Evolutionary conservation across 2,797 vertebrate genomes (phyloP), one percentile per base, ranked within the genome.

Genomic region (Distichodus sexfasciatus): DNA sequence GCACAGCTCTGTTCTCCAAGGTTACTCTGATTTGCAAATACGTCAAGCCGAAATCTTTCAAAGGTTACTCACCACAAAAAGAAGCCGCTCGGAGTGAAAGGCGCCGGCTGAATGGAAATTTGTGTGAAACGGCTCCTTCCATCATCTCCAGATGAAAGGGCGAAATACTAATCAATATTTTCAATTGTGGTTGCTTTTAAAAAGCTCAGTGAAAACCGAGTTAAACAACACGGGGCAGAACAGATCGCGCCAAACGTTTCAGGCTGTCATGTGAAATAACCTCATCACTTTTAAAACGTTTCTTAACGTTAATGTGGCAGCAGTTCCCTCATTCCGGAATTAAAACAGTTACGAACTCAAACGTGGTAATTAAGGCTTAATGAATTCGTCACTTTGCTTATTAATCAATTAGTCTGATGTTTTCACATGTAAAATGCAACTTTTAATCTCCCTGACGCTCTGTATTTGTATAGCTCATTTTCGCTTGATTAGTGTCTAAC

Each of bases 11-110:
- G 17, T 54, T 41, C 59, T 63, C 21, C 65, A 54, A 51, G 66
- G 43, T 69, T 62, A 48, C 36, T 62, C 46, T 55, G 17, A 50
- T 53, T 63, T 74, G 59, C 59, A 74, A 74, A 69, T 64, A 47
- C 43, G 33, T 31, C 6, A 57, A 43, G 9, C 48, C 15, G 11
- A 69, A 73, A 67, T 47, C 40, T 61, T 67, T 46, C 48, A 67
- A 55, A 69, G 50, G 44, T 54, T 57, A 46, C 24, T 7, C 17
- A 63, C 24, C 23, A 44, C 12, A 55, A 53, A 23, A 61, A 29
- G 53, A 51, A 62, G 33, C 17, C 4, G n/a, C 23, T 40, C 21
- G 0, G 35, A 43, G 26, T 12, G 26, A 61, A 61, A 61, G 35
- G 33, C 17, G 15, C 48, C 6, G 48, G 21, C n/a, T 3, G 12